Evolutionary conservation across 2,888 invertebrate genomes (phyloP).

Genomic region (Lampropteryx suffumata): DNA sequence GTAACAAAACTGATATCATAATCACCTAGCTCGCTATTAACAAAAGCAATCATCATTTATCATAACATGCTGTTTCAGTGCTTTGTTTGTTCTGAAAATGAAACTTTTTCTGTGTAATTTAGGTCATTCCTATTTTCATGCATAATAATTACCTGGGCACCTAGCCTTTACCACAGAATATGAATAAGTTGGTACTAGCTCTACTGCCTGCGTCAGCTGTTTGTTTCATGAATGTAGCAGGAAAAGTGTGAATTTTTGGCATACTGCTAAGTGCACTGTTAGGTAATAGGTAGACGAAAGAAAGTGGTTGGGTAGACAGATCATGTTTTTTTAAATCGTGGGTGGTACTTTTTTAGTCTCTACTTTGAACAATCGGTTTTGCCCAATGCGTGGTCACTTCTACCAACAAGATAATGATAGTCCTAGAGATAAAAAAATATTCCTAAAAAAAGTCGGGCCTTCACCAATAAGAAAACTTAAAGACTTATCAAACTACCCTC

Average conservation of each 20-base stretch:
- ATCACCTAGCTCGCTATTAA: conserved; percentile 6
- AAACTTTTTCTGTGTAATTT: conserved; percentile 30
- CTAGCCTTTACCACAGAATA: conserved; percentile 1
- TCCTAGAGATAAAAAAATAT: too few relatives aligned
- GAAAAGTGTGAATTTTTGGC: conserved; percentile 5
- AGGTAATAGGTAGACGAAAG: too few relatives aligned
- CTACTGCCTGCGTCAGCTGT: conserved; percentile 4
- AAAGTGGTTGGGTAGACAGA: too few relatives aligned
- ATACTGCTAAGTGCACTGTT: neutral
- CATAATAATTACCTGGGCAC: conserved; percentile 27
- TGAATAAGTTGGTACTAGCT: neutral
- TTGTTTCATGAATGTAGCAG: conserved; percentile 7
- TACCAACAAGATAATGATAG: too few relatives aligned
- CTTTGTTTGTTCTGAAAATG: conserved; percentile 15
- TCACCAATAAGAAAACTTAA: too few relatives aligned
- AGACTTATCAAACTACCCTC: too few relatives aligned
- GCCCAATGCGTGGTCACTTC: too few relatives aligned
- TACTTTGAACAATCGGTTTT: too few relatives aligned
- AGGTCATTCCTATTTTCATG: conserved; percentile 30
- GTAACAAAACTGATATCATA: conserved; percentile 7
- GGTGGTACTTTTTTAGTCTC: too few relatives aligned
- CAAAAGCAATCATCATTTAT: conserved; percentile 30
- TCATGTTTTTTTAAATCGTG: too few relatives aligned
- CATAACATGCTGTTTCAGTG: conserved; percentile 24
- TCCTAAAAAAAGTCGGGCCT: too few relatives aligned